Percentiles rank a stretch among this genome's conserved stretches.
phyloP scores from a whole-genome alignment of 2,888 invertebrate genomes.

The Electrophaes corylata region DNA sequence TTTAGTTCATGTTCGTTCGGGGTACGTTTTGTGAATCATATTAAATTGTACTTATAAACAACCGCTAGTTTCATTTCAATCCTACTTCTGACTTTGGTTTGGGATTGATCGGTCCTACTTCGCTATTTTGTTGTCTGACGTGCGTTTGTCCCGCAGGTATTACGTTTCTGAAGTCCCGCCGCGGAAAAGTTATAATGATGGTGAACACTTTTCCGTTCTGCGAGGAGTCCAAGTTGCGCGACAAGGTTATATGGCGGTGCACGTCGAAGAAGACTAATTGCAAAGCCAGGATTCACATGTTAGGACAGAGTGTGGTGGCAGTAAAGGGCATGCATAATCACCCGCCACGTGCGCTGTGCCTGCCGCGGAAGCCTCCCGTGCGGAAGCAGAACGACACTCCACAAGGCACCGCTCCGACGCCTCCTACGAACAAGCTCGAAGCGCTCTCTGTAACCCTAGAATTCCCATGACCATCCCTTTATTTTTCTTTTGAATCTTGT shows the following conservation, averaged over 20 bases:
- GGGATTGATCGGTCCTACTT: constrained; percentile 3
- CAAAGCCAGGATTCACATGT: constrained; percentile 80
- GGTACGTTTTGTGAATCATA: constrained; percentile 82
- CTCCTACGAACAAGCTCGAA: constrained; percentile 15
- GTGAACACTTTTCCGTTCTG: constrained; percentile 83
- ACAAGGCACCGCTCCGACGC: constrained; percentile 28
- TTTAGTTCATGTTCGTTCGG: constrained; percentile 72
- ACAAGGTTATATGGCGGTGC: constrained; percentile 82
- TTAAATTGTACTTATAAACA: constrained; percentile 83
- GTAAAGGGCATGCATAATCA: constrained; percentile 82
- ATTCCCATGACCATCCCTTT: constrained; percentile 16
- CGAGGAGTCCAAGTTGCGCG: constrained; percentile 79
- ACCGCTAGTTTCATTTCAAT: constrained; percentile 74
- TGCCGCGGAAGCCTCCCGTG: constrained; percentile 48
- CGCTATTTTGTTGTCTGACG: constrained; percentile 53
- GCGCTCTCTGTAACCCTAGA: constrained; percentile 20
- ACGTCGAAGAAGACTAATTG: constrained; percentile 83
- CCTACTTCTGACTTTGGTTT: constrained; percentile 1
- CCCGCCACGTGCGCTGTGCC: constrained; percentile 67
- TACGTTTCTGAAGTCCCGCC: constrained; percentile 79
- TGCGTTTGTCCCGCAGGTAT: constrained; percentile 72
- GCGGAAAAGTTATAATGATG: constrained; percentile 82
- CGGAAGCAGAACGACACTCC: constrained; percentile 48
- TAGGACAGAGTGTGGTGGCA: constrained; percentile 76
- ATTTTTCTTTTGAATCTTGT: background rate